Evolutionary conservation across 1,140 invertebrate genomes (phyloP).

Genomic region (Centruroides vittatus): DNA sequence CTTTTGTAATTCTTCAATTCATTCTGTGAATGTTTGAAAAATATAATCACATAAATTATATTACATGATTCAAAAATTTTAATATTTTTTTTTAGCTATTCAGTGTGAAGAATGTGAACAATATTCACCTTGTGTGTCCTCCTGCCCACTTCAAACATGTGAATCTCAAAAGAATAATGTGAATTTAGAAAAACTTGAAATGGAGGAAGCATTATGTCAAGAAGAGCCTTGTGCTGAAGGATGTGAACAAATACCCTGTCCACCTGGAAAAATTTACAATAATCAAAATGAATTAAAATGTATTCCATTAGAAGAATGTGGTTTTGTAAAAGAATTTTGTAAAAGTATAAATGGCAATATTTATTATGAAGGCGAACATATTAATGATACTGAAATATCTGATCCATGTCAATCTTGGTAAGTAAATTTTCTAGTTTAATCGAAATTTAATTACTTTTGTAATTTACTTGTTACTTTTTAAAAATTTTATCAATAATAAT

Average conservation of each 20-base stretch:
- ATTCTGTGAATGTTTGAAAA: too few relatives aligned
- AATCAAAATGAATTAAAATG: slow-evolving; percentile 52
- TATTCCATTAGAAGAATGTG: slow-evolving; percentile 8
- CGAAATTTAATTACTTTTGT: too few relatives aligned
- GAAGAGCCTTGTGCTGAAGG: slow-evolving; percentile 61
- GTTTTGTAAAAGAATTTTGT: not conserved
- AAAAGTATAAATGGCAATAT: not conserved
- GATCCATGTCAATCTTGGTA: slow-evolving; percentile 61
- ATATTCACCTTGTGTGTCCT: slow-evolving; percentile 63
- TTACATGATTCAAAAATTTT: not conserved
- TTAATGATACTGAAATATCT: not conserved
- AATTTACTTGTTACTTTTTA: too few relatives aligned
- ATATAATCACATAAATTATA: not conserved
- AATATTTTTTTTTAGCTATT: slow-evolving; percentile 44
- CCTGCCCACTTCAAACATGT: slow-evolving; percentile 65
- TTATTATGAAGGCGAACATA: slow-evolving; percentile 13
- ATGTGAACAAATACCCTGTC: slow-evolving; percentile 54
- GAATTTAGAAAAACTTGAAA: too few relatives aligned
- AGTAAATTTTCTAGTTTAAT: not conserved
- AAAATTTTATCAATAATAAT: too few relatives aligned
- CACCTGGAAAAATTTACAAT: slow-evolving; percentile 46
- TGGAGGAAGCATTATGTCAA: too few relatives aligned
- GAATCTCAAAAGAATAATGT: slow-evolving; percentile 41
- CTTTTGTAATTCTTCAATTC: too few relatives aligned
- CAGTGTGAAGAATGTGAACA: slow-evolving; percentile 64